phyloP scores from a whole-genome alignment of 2,113 vertebrate genomes.

The Indicator indicator region DNA sequence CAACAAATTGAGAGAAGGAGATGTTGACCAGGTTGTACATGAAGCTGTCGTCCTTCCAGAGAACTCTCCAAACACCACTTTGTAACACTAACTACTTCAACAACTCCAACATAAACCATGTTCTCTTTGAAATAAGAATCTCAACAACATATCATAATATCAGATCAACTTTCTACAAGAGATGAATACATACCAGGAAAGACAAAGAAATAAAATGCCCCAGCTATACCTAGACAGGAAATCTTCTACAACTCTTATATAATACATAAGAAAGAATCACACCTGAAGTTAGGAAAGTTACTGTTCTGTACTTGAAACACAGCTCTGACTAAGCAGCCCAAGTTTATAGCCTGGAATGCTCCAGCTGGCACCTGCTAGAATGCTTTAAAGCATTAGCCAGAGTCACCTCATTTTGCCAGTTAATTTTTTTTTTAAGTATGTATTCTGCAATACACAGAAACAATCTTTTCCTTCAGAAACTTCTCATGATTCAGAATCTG shows the following conservation, averaged over 20 bases:
- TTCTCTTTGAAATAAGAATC: neutral
- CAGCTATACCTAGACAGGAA: neutral
- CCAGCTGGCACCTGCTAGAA: neutral
- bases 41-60: constrained; percentile 8
- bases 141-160: neutral
- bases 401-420: neutral
- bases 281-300: neutral
- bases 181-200: neutral
- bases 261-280: neutral
- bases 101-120: neutral
- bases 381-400: neutral
- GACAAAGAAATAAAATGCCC: neutral
- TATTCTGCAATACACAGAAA: neutral
- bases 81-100: neutral
- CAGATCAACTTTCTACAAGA: neutral
- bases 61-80: neutral
- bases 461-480: neutral
- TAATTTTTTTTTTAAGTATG: neutral
- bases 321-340: neutral
- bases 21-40: neutral
- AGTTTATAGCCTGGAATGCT: neutral
- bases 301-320: neutral
- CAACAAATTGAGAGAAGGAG: neutral
- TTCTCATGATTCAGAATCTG: neutral
- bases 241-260: neutral